phyloP scores from a whole-genome alignment of 1,140 invertebrate species.

The Drosophila teissieri region DNA sequence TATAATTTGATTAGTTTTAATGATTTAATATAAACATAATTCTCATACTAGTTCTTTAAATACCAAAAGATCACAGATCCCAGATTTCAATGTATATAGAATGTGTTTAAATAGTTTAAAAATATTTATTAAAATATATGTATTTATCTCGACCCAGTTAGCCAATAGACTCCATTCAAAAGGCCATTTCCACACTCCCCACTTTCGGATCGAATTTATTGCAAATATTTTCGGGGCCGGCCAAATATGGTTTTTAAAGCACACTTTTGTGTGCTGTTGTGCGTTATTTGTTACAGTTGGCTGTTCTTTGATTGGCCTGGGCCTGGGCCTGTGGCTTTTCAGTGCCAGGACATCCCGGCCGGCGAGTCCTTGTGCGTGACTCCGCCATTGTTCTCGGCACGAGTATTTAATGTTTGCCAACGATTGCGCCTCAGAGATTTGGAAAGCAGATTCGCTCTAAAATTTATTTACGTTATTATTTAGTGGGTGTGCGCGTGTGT shows the following conservation, averaged over 20 bases:
- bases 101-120: too few species aligned
- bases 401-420: conserved; percentile 58
- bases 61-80: too few species aligned
- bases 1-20: too few species aligned
- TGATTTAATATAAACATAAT: too few species aligned
- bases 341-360: background rate
- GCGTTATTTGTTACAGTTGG: conserved; percentile 65
- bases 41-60: too few species aligned
- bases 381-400: conserved; percentile 21
- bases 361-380: conserved; percentile 24
- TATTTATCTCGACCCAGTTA: background rate
- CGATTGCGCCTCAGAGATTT: conserved; percentile 78
- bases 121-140: background rate
- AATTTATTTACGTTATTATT: conserved; percentile 78
- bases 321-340: conserved; percentile 28
- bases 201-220: conserved; percentile 26
- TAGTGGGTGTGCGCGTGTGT: conserved; percentile 23
- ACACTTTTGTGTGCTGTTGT: conserved; percentile 49
- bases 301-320: conserved; percentile 60
- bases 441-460: conserved; percentile 56
- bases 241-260: conserved; percentile 64
- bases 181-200: conserved; percentile 20
- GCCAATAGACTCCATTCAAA: conserved; percentile 1
- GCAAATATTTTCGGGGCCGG: conserved; percentile 7
- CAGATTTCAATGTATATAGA: background rate